Evolutionary conservation across 1,140 invertebrate species (phyloP), one percentile per base, ranked within the genome.

Genomic region (Ptiloglossa arizonensis): DNA sequence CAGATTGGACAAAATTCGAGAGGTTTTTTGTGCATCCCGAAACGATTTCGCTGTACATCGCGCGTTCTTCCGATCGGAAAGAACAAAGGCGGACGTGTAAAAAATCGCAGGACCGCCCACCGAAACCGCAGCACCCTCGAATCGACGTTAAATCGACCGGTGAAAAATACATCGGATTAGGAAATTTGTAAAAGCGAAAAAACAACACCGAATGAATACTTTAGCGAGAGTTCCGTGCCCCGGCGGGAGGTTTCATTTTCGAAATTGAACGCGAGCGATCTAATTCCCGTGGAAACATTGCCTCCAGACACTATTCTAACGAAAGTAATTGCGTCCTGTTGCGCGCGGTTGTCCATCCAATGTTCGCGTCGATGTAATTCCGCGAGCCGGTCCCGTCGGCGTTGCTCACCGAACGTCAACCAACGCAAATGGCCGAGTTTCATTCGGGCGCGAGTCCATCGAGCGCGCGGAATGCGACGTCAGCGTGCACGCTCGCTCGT

Each of bases 381-480:
- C 73, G 82, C 81, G 80, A 86, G 67, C 59, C 68, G 54, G 15
- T 27, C 48, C 56, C 35, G 62, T 70, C 80, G 68, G 68, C 79
- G 79, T 50, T 52, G 80, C 68, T 69, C 80, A 41, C 59, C 63
- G 50, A 68, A 77, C 71, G 56, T 66, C 80, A 66, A n/a, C n/a
- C 41, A 66, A 35, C 57, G 81, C 71, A 80, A 85, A 85, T 75
- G 72, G 62, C 52, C 70, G 69, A 77, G 82, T 83, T 86, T 74
- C 72, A 66, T 83, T 82, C 81, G n/a, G n/a, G 73, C 63, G 57
- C 64, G 75, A 75, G 74, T 80, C 81, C 70, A 87, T 84, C 87
- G 82, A 86, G 77, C 63, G 66, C 75, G 50, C 68, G 81, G 80
- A 80, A 85, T 81, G 81, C 70, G 66, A 87, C 80, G 62, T 69